phyloP scores from a whole-genome alignment of 2,888 invertebrate species.

The Sepioteuthis lessoniana region DNA sequence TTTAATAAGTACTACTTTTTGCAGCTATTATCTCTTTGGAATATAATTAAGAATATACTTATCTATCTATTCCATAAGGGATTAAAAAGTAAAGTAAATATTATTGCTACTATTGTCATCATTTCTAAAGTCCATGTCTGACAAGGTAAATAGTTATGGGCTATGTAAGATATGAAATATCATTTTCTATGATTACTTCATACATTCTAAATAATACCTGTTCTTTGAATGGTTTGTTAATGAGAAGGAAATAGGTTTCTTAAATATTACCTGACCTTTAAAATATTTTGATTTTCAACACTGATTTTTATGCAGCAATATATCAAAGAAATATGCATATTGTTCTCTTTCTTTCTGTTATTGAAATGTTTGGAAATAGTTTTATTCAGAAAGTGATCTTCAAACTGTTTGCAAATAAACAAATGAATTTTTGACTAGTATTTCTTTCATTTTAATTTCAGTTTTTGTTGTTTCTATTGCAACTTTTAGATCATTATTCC shows the following conservation, averaged over 20 bases:
- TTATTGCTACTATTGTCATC: neutral
- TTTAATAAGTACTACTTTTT: too few species aligned
- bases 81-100: neutral
- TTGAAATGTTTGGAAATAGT: neutral
- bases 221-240: neutral
- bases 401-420: neutral
- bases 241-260: neutral
- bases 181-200: neutral
- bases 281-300: neutral
- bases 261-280: neutral
- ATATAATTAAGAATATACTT: neutral
- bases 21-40: too few species aligned
- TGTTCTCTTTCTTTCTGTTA: neutral
- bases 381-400: neutral
- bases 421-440: neutral
- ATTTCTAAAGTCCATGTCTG: neutral
- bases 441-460: too few species aligned
- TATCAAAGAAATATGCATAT: neutral
- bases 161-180: neutral
- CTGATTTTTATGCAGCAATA: neutral
- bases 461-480: too few species aligned
- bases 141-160: neutral
- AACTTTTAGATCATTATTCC: too few species aligned
- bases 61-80: neutral
- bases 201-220: neutral